Evolutionary conservation across 2,888 invertebrate genomes (phyloP).

Genomic region (Corythucha ciliata): DNA sequence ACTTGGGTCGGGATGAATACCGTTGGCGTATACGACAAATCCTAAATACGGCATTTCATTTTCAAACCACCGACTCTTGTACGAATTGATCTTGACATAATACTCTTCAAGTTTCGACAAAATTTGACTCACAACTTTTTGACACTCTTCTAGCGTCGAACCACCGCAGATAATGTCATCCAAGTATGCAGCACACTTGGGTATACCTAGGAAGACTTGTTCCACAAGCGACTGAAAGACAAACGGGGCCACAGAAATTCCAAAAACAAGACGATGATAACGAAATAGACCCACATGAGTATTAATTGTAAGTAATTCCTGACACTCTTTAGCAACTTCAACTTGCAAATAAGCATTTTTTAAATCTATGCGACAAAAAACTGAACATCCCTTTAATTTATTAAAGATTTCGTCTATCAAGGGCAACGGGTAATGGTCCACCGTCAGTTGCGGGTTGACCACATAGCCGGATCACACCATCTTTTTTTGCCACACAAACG

Average conservation of each 20-base stretch:
- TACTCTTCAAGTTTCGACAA: background rate
- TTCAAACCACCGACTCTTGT: constrained; percentile 1
- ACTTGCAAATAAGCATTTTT: constrained; percentile 1
- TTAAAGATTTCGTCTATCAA: constrained; percentile 16
- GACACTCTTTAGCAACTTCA: background rate
- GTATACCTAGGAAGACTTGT: background rate
- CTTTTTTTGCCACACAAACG: constrained; percentile 8
- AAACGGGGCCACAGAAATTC: background rate
- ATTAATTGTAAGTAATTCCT: background rate
- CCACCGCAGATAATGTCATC: constrained; percentile 9
- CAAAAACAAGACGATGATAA: constrained; percentile 1
- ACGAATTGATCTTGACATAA: background rate
- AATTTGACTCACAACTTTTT: background rate
- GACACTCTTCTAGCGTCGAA: background rate
- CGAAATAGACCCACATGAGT: constrained; percentile 7
- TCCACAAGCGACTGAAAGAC: constrained; percentile 10
- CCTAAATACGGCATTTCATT: background rate
- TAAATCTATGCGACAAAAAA: constrained; percentile 10
- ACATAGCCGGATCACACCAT: constrained; percentile 14
- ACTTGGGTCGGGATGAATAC: background rate
- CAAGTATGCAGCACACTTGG: background rate
- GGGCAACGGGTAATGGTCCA: constrained; percentile 23
- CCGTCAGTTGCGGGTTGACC: constrained; percentile 14
- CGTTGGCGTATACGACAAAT: background rate
- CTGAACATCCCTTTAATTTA: constrained; percentile 6